Conservation (phyloP, 1,140 invertebrate species). For the Drosophila pachea region DNA sequence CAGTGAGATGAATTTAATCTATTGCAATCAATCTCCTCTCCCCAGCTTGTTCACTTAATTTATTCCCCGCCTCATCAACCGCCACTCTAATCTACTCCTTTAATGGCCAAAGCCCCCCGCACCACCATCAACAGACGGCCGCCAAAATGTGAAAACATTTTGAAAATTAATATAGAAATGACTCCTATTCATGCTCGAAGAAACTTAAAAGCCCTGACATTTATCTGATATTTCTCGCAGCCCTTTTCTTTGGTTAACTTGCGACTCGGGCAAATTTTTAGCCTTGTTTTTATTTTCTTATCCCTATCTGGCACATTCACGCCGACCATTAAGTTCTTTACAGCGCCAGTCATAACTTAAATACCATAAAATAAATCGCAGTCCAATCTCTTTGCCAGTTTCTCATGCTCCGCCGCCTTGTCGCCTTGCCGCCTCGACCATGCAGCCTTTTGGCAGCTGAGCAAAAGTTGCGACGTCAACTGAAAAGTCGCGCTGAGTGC, state of each 20-base stretch:
- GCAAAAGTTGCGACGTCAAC: constrained; percentile 58
- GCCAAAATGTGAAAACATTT: too few relatives aligned
- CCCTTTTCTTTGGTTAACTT: constrained; percentile 16
- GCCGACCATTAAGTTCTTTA: constrained; percentile 11
- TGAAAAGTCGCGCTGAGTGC: constrained; percentile 59
- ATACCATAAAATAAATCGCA: constrained; percentile 65
- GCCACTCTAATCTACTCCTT: too few relatives aligned
- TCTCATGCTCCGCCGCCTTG: not conserved
- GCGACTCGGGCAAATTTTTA: constrained; percentile 5
- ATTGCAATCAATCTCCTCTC: too few relatives aligned
- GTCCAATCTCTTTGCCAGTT: constrained; percentile 32
- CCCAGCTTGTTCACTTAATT: too few relatives aligned
- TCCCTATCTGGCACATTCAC: constrained; percentile 6
- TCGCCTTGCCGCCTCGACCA: not conserved
- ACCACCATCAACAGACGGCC: too few relatives aligned
- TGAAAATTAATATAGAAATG: too few relatives aligned
- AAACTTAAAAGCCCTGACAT: not conserved
- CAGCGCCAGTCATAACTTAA: constrained; percentile 54
- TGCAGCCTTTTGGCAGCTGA: constrained; percentile 22
- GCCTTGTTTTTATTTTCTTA: not conserved
- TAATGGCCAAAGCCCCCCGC: too few relatives aligned
- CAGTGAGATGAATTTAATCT: too few relatives aligned
- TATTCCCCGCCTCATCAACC: too few relatives aligned
- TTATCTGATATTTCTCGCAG: not conserved
- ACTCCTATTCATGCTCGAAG: too few relatives aligned